Evolutionary conservation across 2,113 vertebrate genomes (phyloP).

Genomic region (Pseudolaguvia tuberculata): DNA sequence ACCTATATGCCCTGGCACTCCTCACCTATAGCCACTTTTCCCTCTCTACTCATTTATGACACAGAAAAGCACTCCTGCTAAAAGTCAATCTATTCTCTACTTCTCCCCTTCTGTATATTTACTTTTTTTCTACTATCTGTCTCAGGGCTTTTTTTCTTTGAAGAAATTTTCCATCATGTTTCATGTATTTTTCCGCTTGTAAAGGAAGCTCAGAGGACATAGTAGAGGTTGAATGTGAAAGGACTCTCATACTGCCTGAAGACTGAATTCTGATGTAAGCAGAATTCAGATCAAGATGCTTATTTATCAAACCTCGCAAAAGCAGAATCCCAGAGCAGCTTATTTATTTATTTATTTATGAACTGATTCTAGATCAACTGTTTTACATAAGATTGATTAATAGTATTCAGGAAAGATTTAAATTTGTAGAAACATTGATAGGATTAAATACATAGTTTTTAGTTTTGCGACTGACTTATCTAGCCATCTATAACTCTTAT

Average conservation of each 20-base stretch:
- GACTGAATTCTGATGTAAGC: background rate
- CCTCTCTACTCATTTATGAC: slow-evolving; percentile 18
- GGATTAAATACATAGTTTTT: too few species aligned
- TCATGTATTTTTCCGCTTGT: slow-evolving; percentile 22
- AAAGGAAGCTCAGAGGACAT: slow-evolving; percentile 1
- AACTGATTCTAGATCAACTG: too few species aligned
- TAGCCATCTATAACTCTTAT: too few species aligned
- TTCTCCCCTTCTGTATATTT: slow-evolving; percentile 13
- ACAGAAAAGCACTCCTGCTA: slow-evolving; percentile 40
- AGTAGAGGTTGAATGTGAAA: slow-evolving; percentile 19
- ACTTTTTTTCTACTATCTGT: slow-evolving; percentile 13
- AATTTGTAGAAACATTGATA: too few species aligned
- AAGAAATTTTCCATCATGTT: slow-evolving; percentile 35
- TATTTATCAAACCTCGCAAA: background rate
- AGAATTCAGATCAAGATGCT: background rate
- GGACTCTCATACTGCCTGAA: slow-evolving; percentile 12
- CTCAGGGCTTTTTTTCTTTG: slow-evolving; percentile 34
- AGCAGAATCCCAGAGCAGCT: background rate
- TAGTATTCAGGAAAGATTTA: too few species aligned
- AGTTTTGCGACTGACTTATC: too few species aligned
- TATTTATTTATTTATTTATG: background rate
- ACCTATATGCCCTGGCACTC: too few species aligned
- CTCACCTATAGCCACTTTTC: slow-evolving; percentile 4
- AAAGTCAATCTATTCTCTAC: slow-evolving; percentile 33
- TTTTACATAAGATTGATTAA: too few species aligned